Base-by-base conservation (phyloP, 2,797 vertebrate genomes). In the Mus spretus region DNA sequence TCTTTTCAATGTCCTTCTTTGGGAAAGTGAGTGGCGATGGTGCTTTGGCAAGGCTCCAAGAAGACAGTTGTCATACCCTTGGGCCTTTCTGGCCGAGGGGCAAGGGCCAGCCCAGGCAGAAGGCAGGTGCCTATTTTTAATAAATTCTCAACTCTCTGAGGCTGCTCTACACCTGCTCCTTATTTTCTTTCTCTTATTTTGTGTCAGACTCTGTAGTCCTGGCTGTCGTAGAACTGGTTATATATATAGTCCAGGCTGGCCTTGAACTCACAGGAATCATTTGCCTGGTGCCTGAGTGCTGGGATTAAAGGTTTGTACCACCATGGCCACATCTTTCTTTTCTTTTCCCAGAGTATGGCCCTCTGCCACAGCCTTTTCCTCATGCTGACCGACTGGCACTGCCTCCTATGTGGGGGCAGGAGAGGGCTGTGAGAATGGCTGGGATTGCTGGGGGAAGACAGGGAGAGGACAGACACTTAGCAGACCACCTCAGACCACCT, bases 1-100 rank as follows among this genome's bases (percentile, higher is more conserved):
- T 96, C 85, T 80, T 78, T 90, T 95, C 92, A 47, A 1, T 31
- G 90, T 55, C 94, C 90, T 97, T 88, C 93, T 97, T 89, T 70
- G 94, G 84, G 81, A 94, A 96, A 90, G 90, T 57, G 37, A 93
- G 47, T 94, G 57, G 63, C 57, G 65, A 6, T 15, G 44, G 89
- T 26, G 44, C 75, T 88, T 95, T 44, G 82, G 61, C 85, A 81
- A 84, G 74, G 6, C 53, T 93, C 80, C 47, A 13, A 22, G 65
- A 20, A 44, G 77, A 82, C 3, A 85, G 61, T 0, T 59, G 88
- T 26, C 65, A 44, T 9, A 2, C 5, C 28, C 57, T 0, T 0
- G 2, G 70, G 67, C 44, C 47, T 88, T 65, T 22, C 28, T n/a
- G 83, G 59, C 13, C 12, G 47, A 70, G 55, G 79, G 70, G 11